Conservation (phyloP, 2,888 invertebrate species). For the Ormyrus labotus region DNA sequence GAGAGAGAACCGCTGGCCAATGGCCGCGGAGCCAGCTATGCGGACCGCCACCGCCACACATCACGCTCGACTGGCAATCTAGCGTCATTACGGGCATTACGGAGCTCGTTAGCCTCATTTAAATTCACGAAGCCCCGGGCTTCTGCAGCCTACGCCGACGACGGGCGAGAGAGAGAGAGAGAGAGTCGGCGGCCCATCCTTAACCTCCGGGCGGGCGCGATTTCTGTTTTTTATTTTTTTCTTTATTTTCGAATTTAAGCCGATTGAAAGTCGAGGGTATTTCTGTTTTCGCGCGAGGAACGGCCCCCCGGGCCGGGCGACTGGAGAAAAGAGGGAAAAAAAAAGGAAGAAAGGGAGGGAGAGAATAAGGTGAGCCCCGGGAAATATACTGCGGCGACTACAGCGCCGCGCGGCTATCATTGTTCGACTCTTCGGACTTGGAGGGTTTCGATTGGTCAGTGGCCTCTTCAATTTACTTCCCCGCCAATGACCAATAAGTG, state of each 20-base stretch:
- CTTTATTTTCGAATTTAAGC: background rate
- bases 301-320: background rate
- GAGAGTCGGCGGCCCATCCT: slow-evolving; percentile 41
- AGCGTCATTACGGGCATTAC: slow-evolving; percentile 74
- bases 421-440: slow-evolving; percentile 61
- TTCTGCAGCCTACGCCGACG: slow-evolving; percentile 35
- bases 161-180: slow-evolving; percentile 27
- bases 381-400: background rate
- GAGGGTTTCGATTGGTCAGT: slow-evolving; percentile 62
- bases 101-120: slow-evolving; percentile 75
- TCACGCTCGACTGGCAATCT: slow-evolving; percentile 66
- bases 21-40: slow-evolving; percentile 3
- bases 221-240: slow-evolving; percentile 5
- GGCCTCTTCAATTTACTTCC: slow-evolving; percentile 61
- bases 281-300: slow-evolving; percentile 22
- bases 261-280: background rate
- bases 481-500: slow-evolving; percentile 54
- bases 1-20: slow-evolving; percentile 25
- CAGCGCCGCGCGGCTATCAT: slow-evolving; percentile 57
- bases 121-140: slow-evolving; percentile 69
- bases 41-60: slow-evolving; percentile 44
- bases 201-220: slow-evolving; percentile 5
- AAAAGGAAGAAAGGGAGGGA: background rate
- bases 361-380: background rate
- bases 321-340: slow-evolving; percentile 10